A percentile compares a stretch with the other conserved stretches of the same genome.
phyloP scores from a whole-genome alignment of 2,113 vertebrate species.

The Otocyon megalotis region DNA sequence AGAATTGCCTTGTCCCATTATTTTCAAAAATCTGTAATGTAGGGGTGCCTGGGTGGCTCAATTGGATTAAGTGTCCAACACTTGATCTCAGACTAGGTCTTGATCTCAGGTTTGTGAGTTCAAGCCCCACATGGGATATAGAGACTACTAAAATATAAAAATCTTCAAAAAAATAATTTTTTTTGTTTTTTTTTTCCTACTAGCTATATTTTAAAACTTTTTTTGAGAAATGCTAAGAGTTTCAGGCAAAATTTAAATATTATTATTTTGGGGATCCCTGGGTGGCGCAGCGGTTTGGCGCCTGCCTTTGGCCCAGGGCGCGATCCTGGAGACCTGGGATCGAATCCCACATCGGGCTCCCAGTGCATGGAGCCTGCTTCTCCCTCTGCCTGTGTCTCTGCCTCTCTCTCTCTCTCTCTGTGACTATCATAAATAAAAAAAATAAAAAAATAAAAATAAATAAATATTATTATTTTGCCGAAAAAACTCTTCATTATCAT shows the following conservation, averaged over 20 bases:
- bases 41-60: not conserved
- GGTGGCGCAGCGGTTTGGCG: too few species aligned
- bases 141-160: not conserved
- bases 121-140: not conserved
- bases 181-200: not conserved
- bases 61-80: not conserved
- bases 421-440: too few species aligned
- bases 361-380: too few species aligned
- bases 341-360: too few species aligned
- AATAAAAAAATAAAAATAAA: too few species aligned
- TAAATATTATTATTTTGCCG: slow-evolving; percentile 31
- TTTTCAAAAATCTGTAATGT: not conserved
- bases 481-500: not conserved
- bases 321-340: too few species aligned
- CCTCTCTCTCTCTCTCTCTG: too few species aligned
- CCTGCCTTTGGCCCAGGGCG: too few species aligned
- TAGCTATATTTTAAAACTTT: not conserved
- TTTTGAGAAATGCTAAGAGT: not conserved
- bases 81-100: not conserved
- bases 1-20: not conserved
- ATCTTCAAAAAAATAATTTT: too few species aligned
- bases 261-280: slow-evolving; percentile 50
- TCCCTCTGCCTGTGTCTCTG: too few species aligned
- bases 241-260: not conserved
- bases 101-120: not conserved